Conservation (phyloP, 1,140 invertebrate species). For the Drosophila lacertosa region DNA sequence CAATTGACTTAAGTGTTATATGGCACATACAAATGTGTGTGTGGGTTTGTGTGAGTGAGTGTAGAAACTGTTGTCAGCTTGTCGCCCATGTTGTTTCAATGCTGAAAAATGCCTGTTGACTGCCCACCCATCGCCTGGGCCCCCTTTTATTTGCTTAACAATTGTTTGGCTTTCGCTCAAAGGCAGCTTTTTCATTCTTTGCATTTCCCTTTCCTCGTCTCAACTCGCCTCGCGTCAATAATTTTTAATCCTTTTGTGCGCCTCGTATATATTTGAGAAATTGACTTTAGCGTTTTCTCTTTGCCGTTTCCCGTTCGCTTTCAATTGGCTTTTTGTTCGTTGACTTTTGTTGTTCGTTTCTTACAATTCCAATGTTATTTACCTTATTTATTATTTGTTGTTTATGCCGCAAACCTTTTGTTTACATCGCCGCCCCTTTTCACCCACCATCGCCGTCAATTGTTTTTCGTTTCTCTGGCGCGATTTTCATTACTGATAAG, state of each 20-base stretch:
- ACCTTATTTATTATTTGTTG: conserved; percentile 70
- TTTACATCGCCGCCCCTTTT: conserved; percentile 15
- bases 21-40: conserved; percentile 10
- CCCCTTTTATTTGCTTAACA: conserved; percentile 37
- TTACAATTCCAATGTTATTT: conserved; percentile 69
- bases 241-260: conserved; percentile 69
- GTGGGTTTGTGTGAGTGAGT: conserved; percentile 14
- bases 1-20: conserved; percentile 62
- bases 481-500: conserved; percentile 70
- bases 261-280: conserved; percentile 68
- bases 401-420: conserved; percentile 58
- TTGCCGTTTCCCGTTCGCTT: conserved; percentile 32
- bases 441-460: conserved; percentile 22
- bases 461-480: conserved; percentile 40
- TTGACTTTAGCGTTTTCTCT: conserved; percentile 52
- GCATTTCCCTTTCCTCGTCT: background rate
- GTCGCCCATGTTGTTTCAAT: conserved; percentile 33
- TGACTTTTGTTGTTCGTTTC: conserved; percentile 46
- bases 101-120: conserved; percentile 53
- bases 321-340: conserved; percentile 54
- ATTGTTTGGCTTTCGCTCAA: conserved; percentile 43
- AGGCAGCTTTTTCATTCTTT: conserved; percentile 29
- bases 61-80: conserved; percentile 31
- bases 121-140: conserved; percentile 2
- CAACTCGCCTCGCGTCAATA: background rate